These are phyloP conservation scores for Oophaga pumilio DNA, from an alignment of 2,113 vertebrate species.

Conservation along the genomic window DNA sequence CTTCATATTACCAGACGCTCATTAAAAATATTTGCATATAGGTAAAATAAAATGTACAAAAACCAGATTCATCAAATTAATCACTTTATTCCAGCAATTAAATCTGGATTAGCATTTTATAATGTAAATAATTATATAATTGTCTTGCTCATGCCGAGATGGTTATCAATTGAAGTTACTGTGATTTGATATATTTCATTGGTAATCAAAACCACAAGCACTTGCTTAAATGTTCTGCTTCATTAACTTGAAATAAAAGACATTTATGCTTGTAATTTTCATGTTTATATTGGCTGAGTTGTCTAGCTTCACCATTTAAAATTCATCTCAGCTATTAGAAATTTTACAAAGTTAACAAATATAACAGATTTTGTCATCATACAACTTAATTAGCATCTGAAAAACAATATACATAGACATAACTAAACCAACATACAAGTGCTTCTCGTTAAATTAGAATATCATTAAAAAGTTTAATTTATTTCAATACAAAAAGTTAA, in stretches of 20 bases:
- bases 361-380: slow-evolving; percentile 15
- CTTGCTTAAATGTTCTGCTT: slow-evolving; percentile 47
- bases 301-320: slow-evolving; percentile 1
- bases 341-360: not conserved
- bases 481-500: too few species aligned
- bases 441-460: too few species aligned
- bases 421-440: not conserved
- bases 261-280: slow-evolving; percentile 45
- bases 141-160: not conserved
- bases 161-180: slow-evolving; percentile 37
- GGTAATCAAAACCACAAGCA: slow-evolving; percentile 44
- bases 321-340: slow-evolving; percentile 24
- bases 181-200: slow-evolving; percentile 36
- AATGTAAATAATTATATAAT: slow-evolving; percentile 47
- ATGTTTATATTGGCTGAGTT: not conserved
- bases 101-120: slow-evolving; percentile 33
- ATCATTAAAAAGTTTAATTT: too few species aligned
- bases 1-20: slow-evolving; percentile 18
- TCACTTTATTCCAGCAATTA: slow-evolving; percentile 36
- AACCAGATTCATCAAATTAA: slow-evolving; percentile 31
- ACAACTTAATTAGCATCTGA: not conserved
- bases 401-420: not conserved
- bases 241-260: slow-evolving; percentile 37
- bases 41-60: slow-evolving; percentile 19
- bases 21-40: slow-evolving; percentile 25